These are phyloP conservation scores for Athrips mouffetella DNA, from an alignment of 2,888 invertebrate genomes.

Conservation along the genomic window DNA sequence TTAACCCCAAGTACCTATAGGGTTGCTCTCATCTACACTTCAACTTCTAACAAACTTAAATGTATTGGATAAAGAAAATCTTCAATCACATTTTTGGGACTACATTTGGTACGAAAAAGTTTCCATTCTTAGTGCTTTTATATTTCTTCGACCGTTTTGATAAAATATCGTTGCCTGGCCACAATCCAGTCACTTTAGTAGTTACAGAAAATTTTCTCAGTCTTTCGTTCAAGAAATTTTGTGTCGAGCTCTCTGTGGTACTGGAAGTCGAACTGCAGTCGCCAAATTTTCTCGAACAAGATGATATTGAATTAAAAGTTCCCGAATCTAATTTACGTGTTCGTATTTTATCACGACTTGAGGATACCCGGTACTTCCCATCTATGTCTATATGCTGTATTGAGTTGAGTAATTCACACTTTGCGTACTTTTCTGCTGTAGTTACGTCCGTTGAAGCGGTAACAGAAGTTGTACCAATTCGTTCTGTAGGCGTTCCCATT, in stretches of 20 bases:
- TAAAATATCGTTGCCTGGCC: neutral
- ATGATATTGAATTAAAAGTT: neutral
- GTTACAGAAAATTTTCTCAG: neutral
- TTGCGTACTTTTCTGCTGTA: neutral
- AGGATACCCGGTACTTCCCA: neutral
- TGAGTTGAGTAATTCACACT: neutral
- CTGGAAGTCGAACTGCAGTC: neutral
- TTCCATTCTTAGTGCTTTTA: neutral
- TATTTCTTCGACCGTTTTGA: neutral
- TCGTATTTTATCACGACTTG: neutral
- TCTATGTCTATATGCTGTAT: slow-evolving; percentile 1
- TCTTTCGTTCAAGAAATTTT: neutral
- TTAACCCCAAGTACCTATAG: too few species aligned
- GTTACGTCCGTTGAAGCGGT: neutral
- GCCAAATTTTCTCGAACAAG: neutral
- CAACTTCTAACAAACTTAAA: too few species aligned
- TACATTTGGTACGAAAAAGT: neutral
- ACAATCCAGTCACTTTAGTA: neutral
- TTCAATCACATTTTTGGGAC: too few species aligned
- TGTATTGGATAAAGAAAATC: too few species aligned
- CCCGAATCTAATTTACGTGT: neutral
- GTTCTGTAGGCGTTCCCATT: neutral
- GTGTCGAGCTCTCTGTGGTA: neutral
- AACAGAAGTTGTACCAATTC: neutral
- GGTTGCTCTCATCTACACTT: too few species aligned